Evolutionary conservation across 2,113 vertebrate species (phyloP), one percentile per base, ranked within the genome.

Genomic region (Cyprinus carpio): DNA sequence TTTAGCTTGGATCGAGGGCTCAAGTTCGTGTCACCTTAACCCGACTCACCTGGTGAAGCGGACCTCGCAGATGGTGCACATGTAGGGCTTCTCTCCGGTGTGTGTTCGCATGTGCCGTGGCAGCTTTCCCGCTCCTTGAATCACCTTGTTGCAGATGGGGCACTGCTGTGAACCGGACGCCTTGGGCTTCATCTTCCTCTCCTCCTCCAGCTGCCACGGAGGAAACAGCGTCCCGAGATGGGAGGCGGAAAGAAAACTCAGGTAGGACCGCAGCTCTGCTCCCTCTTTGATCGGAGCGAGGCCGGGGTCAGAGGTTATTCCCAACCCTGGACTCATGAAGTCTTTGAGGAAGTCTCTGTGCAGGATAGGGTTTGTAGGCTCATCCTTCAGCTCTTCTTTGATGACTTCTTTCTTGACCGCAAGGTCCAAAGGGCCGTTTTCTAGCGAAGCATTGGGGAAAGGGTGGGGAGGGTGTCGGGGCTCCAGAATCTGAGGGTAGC

Each of bases 11-110:
- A 12, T n/a, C 4, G 25, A 27, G n/a, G 58, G n/a, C 8, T 69
- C 3, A 69, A 20, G 67, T 71, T 37, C 11, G n/a, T 29, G n/a
- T 75, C 25, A 4, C n/a, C 43, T 51, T 20, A 31, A 76, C n/a
- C 40, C 23, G 49, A 88, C 96, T 65, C 92, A 99, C 98, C 98
- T 98, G 94, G 98, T 99, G 90, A 99, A 99, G 89, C 97, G 97
- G 83, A 99, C 98, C 93, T 98, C 97, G 81, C 98, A 99, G 95
- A 99, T 98, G 90, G 90, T 98, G 93, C 98, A 99, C 97, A 99
- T 98, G 90, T 99, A 99, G 25, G 98, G 98, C 92, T 99, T 99
- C 93, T 99, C 98, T 84, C 98, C 98, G 0, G 98, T 99, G 89
- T 99, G 98, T 6, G 98, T 99, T 88, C 98, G 95, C 97, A 99